Evolutionary conservation across 1,140 invertebrate species (phyloP).

Genomic region (Bombus superbus): DNA sequence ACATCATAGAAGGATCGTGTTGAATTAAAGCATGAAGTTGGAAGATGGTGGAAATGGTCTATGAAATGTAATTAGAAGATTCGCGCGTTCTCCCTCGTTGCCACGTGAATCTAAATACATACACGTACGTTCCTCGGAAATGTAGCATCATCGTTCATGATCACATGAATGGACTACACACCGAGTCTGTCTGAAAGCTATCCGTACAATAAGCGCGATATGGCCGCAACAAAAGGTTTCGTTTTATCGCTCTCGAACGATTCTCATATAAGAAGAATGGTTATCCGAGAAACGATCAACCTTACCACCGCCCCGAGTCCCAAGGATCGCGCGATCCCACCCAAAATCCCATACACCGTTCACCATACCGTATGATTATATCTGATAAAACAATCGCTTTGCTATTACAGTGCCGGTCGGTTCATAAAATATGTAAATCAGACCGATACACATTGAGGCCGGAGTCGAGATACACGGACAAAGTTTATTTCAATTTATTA

Average conservation of each 20-base stretch:
- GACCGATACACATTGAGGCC: neutral
- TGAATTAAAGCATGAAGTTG: too few species aligned
- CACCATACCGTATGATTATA: neutral
- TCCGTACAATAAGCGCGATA: conserved; percentile 6
- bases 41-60: too few species aligned
- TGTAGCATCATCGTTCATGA: neutral
- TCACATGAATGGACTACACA: neutral
- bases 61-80: too few species aligned
- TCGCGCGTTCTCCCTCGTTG: neutral
- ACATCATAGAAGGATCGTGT: too few species aligned
- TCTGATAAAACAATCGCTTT: neutral
- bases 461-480: neutral
- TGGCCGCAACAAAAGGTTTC: conserved; percentile 13
- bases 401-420: neutral
- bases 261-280: conserved; percentile 27
- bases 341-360: conserved; percentile 11
- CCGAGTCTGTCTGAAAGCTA: neutral
- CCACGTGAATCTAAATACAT: neutral
- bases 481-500: too few species aligned
- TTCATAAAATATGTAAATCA: neutral
- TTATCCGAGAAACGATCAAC: conserved; percentile 15
- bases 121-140: neutral
- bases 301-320: neutral
- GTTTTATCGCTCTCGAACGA: conserved; percentile 12
- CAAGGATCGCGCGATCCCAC: conserved; percentile 16